Evolutionary conservation across 2,113 vertebrate genomes (phyloP).

Genomic region (Phrynosoma platyrhinos): DNA sequence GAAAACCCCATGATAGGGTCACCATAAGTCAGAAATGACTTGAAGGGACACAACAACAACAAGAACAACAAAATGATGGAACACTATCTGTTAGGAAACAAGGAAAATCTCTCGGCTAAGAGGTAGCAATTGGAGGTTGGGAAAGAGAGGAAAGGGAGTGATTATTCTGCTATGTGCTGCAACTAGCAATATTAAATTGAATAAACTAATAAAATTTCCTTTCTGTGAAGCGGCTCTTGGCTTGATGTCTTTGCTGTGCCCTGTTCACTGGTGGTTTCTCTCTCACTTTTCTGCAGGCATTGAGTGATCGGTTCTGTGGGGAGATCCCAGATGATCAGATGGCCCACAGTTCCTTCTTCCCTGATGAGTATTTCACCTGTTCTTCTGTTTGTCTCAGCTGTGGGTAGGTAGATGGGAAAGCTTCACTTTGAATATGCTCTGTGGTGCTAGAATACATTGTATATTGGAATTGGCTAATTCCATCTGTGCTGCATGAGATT

Average conservation of each 20-base stretch:
- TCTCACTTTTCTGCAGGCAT: conserved; percentile 78
- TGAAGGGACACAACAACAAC: too few species aligned
- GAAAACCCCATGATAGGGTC: too few species aligned
- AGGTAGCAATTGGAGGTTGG: neutral
- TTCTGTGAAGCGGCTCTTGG: too few species aligned
- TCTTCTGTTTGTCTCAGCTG: conserved; percentile 95
- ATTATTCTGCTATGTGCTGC: neutral
- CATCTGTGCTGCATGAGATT: conserved; percentile 12
- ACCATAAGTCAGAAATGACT: too few species aligned
- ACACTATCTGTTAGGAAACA: neutral
- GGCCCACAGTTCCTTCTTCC: conserved; percentile 96
- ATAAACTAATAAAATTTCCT: neutral
- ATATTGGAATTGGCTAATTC: conserved; percentile 23
- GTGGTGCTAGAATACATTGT: neutral
- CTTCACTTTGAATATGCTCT: neutral
- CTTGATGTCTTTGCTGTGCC: neutral
- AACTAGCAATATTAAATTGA: neutral
- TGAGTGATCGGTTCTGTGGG: conserved; percentile 96
- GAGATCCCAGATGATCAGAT: conserved; percentile 94
- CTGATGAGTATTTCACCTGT: conserved; percentile 98
- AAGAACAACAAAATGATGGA: neutral
- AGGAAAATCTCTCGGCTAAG: neutral
- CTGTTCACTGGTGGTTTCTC: conserved; percentile 30
- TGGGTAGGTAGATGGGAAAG: conserved; percentile 83
- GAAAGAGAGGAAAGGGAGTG: neutral